Percentiles rank a stretch among this genome's conserved stretches.
These are phyloP conservation scores for Chaenodraco wilsoni DNA, from an alignment of 2,797 vertebrate genomes.

Conservation along the genomic window DNA sequence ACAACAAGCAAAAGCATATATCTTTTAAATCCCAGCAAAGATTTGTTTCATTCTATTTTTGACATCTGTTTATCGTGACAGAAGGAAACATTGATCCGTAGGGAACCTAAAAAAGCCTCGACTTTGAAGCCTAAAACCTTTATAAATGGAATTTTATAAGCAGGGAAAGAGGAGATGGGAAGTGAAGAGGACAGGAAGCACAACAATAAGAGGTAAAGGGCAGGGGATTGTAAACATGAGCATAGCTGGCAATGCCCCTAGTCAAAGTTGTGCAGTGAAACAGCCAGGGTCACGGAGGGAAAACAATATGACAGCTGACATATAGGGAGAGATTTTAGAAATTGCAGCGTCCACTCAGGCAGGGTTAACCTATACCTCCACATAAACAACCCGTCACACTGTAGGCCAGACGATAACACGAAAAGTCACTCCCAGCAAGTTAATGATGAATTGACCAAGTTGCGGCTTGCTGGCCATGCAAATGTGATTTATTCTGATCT, in stretches of 20 bases:
- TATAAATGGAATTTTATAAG: not conserved
- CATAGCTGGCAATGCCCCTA: slow-evolving; percentile 12
- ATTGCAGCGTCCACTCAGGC: not conserved
- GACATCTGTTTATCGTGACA: not conserved
- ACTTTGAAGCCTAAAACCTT: not conserved
- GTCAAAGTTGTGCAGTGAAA: slow-evolving; percentile 35
- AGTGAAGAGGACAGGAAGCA: slow-evolving; percentile 20
- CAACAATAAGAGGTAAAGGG: slow-evolving; percentile 53
- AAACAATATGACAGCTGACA: slow-evolving; percentile 13
- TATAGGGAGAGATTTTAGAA: slow-evolving; percentile 6
- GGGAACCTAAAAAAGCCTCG: not conserved
- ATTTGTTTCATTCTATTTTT: not conserved
- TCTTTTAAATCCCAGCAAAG: not conserved
- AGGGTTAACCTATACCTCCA: slow-evolving; percentile 26
- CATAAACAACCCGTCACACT: not conserved
- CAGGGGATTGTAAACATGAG: slow-evolving; percentile 12
- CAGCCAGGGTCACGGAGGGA: slow-evolving; percentile 5
- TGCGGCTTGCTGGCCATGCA: slow-evolving; percentile 39
- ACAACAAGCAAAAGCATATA: not conserved
- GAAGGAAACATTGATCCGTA: not conserved
- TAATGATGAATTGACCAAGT: slow-evolving; percentile 41
- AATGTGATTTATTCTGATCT: slow-evolving; percentile 50
- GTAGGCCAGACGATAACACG: slow-evolving; percentile 9
- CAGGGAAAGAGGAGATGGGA: not conserved
- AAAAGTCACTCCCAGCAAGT: slow-evolving; percentile 23